Evolutionary conservation across 2,113 vertebrate species (phyloP).

Genomic region (Cololabis saira): DNA sequence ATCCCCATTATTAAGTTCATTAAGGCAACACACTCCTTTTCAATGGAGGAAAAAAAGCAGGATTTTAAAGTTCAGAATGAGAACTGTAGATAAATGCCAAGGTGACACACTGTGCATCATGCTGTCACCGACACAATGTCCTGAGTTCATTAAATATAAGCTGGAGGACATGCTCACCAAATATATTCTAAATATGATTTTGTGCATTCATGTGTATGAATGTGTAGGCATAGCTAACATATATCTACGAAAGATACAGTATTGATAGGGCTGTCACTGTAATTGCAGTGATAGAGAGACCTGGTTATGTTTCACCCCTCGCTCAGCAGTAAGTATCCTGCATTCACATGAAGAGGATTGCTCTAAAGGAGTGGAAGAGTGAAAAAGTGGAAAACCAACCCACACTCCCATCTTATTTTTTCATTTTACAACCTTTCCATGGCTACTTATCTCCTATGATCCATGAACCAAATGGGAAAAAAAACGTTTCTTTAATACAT

Average conservation of each 20-base stretch:
- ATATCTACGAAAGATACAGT: neutral
- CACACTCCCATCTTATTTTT: too few relatives aligned
- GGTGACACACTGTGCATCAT: conserved; percentile 32
- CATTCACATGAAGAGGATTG: neutral
- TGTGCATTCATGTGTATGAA: conserved; percentile 4
- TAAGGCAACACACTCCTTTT: conserved; percentile 46
- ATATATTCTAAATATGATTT: conserved; percentile 5
- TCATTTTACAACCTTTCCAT: too few relatives aligned
- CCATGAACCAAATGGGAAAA: too few relatives aligned
- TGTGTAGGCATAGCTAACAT: neutral
- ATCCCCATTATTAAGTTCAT: conserved; percentile 75
- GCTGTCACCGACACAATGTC: conserved; percentile 20
- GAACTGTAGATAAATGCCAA: conserved; percentile 54
- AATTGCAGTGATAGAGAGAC: neutral
- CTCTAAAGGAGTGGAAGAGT: neutral
- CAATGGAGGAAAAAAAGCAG: neutral
- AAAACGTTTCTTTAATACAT: too few relatives aligned
- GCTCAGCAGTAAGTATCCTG: neutral
- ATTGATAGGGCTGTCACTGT: neutral
- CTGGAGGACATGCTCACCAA: conserved; percentile 1
- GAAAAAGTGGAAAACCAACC: too few relatives aligned
- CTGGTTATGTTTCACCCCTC: neutral
- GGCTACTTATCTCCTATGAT: too few relatives aligned
- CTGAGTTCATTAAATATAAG: conserved; percentile 20
- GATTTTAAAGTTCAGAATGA: conserved; percentile 51